These are phyloP conservation scores for Aepyceros melampus DNA, from an alignment of 2,113 vertebrate genomes.

Conservation along the genomic window DNA sequence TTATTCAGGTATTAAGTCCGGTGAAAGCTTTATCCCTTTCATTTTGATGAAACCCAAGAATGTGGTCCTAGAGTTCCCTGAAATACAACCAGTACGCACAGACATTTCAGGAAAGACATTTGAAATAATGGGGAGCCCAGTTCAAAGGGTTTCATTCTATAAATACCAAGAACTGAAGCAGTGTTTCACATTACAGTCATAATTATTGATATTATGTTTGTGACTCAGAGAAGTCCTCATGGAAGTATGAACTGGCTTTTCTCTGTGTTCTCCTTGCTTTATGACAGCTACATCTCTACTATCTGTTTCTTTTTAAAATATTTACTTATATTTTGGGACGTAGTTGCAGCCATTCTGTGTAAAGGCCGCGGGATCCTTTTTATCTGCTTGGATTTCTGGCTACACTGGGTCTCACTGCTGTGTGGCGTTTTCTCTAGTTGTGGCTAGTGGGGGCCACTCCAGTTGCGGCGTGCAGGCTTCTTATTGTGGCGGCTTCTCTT, in stretches of 20 bases:
- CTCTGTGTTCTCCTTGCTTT: background rate
- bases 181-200: background rate
- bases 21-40: background rate
- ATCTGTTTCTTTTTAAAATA: background rate
- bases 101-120: background rate
- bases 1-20: background rate
- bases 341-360: background rate
- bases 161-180: background rate
- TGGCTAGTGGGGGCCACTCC: background rate
- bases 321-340: background rate
- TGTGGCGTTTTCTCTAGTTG: background rate
- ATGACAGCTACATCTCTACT: background rate
- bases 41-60: background rate
- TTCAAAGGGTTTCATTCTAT: background rate
- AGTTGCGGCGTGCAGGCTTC: accelerated
- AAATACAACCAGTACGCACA: background rate
- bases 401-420: background rate
- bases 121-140: background rate
- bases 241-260: background rate
- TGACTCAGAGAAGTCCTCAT: background rate
- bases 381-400: background rate
- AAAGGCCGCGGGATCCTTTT: background rate
- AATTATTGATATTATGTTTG: background rate
- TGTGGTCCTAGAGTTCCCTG: background rate
- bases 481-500: accelerated